phyloP scores from a whole-genome alignment of 2,888 invertebrate genomes.

The Drosophila vallismaia region DNA sequence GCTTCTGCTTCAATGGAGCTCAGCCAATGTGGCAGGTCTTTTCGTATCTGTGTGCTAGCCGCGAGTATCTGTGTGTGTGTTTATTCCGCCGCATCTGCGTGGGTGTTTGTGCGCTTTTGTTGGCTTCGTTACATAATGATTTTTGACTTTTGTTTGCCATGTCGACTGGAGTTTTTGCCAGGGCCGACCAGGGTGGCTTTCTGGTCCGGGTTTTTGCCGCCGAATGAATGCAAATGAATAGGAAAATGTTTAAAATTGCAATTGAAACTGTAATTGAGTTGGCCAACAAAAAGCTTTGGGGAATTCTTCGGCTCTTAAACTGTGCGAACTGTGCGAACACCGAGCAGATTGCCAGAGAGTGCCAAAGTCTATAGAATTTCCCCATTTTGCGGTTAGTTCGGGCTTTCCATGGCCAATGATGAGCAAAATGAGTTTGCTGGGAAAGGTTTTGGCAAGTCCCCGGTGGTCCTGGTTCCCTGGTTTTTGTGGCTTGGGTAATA shows the following conservation, averaged over 20 bases:
- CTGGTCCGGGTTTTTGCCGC: constrained; percentile 34
- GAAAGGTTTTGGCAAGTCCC: constrained; percentile 12
- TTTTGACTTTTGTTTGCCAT: constrained; percentile 44
- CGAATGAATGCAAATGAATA: constrained; percentile 56
- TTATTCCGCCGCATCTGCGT: too few species aligned
- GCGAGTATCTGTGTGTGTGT: constrained; percentile 3
- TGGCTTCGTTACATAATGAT: constrained; percentile 31
- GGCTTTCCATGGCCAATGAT: constrained; percentile 1
- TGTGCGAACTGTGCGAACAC: not conserved
- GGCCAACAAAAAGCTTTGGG: constrained; percentile 27
- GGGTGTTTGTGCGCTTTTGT: constrained; percentile 20
- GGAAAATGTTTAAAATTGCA: constrained; percentile 54
- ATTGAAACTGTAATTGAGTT: constrained; percentile 60
- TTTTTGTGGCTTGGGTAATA: constrained; percentile 31
- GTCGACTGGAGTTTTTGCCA: not conserved
- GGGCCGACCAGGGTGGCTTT: too few species aligned
- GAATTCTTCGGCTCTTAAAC: constrained; percentile 9
- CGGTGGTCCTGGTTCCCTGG: constrained; percentile 5
- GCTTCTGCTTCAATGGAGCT: constrained; percentile 57
- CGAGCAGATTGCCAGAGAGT: constrained; percentile 16
- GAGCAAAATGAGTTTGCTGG: not conserved
- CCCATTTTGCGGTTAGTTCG: constrained; percentile 44
- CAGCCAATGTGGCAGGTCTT: constrained; percentile 5
- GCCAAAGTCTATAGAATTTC: constrained; percentile 18
- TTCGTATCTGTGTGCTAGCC: constrained; percentile 7